phyloP scores from a whole-genome alignment of 2,888 invertebrate genomes.

The Limnephilus auricula region DNA sequence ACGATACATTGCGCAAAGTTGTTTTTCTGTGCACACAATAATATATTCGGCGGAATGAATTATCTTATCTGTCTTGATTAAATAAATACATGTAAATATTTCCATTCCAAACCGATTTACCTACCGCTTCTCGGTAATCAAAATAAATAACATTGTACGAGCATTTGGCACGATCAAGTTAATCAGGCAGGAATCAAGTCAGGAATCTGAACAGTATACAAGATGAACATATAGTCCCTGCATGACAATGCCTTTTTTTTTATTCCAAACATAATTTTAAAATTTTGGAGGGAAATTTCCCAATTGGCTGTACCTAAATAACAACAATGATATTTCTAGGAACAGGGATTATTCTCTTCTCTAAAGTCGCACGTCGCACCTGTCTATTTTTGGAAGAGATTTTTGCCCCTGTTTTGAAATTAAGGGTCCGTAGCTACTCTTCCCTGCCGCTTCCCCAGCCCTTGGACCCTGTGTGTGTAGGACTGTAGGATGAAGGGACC shows the following conservation, averaged over 20 bases:
- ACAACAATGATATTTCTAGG: not conserved
- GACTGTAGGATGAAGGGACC: not conserved
- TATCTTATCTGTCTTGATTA: conserved; percentile 33
- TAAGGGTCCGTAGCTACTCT: not conserved
- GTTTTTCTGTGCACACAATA: conserved; percentile 21
- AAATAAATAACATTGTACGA: not conserved
- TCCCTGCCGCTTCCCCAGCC: not conserved
- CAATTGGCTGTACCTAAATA: not conserved
- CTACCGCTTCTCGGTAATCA: not conserved
- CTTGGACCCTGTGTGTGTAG: not conserved
- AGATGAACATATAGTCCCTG: not conserved
- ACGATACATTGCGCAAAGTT: conserved; percentile 22
- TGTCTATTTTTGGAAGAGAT: not conserved
- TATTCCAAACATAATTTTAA: not conserved
- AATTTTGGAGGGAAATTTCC: not conserved
- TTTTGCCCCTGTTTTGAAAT: not conserved
- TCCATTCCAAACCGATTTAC: not conserved
- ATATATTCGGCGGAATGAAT: conserved; percentile 26
- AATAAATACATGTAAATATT: not conserved
- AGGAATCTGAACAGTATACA: not conserved
- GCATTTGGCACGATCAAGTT: not conserved
- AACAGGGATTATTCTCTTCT: not conserved
- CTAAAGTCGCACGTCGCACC: not conserved
- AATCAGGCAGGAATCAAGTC: not conserved
- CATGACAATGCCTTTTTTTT: not conserved